phyloP scores from a whole-genome alignment of 2,797 vertebrate species.

The Anabacerthia variegaticeps region DNA sequence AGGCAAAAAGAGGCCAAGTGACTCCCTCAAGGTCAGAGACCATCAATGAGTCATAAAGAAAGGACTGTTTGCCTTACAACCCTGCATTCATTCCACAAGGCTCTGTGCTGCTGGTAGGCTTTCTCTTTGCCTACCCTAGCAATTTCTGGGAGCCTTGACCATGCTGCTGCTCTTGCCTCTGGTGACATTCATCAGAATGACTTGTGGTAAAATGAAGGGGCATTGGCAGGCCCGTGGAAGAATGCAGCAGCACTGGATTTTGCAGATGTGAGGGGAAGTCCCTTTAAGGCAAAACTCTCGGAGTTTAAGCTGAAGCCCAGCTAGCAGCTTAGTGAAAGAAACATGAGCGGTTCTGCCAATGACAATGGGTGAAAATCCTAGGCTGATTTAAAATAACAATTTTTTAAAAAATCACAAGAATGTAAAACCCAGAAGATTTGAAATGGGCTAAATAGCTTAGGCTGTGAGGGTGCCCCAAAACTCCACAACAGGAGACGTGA shows the following conservation, averaged over 20 bases:
- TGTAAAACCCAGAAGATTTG: background rate
- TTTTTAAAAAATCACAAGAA: background rate
- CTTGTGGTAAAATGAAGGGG: background rate
- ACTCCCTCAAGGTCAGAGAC: conserved; percentile 65
- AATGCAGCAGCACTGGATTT: background rate
- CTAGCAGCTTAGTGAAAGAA: background rate
- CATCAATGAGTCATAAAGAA: conserved; percentile 35
- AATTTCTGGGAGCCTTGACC: conserved; percentile 5
- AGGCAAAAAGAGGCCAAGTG: conserved; percentile 53
- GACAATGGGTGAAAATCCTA: background rate
- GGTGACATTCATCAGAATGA: background rate
- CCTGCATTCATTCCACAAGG: conserved; percentile 1
- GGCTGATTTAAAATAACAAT: background rate
- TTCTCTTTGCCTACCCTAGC: conserved; percentile 8
- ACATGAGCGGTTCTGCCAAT: background rate
- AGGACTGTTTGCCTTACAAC: conserved; percentile 48
- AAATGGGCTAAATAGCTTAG: background rate
- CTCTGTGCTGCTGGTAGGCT: background rate
- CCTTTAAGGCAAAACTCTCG: background rate
- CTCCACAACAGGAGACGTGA: background rate
- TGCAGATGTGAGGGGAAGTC: background rate
- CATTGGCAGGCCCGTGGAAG: background rate
- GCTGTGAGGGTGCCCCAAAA: background rate
- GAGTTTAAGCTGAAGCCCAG: background rate
- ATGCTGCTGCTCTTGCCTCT: background rate